Percentiles rank a stretch among this genome's conserved stretches.
phyloP scores from a whole-genome alignment of 1,140 invertebrate genomes.

The Pteromalus puparum region DNA sequence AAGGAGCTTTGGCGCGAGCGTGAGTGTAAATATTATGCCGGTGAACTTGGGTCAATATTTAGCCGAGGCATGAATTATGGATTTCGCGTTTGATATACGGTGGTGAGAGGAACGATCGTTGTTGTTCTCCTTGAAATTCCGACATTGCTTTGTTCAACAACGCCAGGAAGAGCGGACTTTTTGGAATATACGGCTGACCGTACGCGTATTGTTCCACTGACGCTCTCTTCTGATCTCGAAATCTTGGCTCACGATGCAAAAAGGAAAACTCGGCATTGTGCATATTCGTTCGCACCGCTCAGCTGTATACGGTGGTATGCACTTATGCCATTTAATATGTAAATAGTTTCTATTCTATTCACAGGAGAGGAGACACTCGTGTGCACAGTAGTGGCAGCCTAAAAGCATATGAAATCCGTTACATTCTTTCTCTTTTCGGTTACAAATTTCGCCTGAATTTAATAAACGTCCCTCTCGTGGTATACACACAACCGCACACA shows the following conservation, averaged over 20 bases:
- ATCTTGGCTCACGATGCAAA: neutral
- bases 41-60: neutral
- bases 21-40: conserved; percentile 8
- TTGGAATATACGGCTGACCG: neutral
- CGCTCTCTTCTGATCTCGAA: neutral
- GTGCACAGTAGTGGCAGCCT: no score
- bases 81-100: neutral
- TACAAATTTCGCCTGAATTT: neutral
- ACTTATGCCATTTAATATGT: neutral
- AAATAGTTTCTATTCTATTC: neutral
- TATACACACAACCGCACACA: neutral
- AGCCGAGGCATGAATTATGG: neutral
- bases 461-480: neutral
- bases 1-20: neutral
- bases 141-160: neutral
- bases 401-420: neutral
- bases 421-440: neutral
- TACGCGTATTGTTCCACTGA: neutral
- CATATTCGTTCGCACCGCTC: neutral
- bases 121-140: neutral
- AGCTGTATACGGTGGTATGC: no score
- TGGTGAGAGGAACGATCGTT: neutral
- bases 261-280: neutral
- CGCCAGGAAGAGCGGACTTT: no score
- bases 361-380: no score